Percentiles rank a stretch among this genome's conserved stretches.
phyloP scores from a whole-genome alignment of 2,888 invertebrate genomes.

The Idaea aversata region DNA sequence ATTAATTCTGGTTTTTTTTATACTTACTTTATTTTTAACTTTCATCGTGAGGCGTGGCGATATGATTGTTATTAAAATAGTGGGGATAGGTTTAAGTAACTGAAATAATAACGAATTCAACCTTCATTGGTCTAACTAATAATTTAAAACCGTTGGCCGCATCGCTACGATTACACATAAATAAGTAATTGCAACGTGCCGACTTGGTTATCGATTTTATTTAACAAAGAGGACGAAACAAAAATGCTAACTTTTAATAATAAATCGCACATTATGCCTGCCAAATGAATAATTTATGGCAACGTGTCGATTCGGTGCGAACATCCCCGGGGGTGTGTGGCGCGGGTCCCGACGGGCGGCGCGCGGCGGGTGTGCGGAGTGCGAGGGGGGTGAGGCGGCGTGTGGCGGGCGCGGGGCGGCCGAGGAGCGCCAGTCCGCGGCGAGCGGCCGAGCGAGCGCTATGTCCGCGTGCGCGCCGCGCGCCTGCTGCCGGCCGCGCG shows the following conservation, averaged over 20 bases:
- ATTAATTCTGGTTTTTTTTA: not conserved
- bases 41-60: too few relatives aligned
- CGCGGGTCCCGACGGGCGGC: conserved; percentile 31
- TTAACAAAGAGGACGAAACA: conserved; percentile 56
- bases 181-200: conserved; percentile 37
- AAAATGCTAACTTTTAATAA: conserved; percentile 79
- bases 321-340: conserved; percentile 60
- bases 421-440: conserved; percentile 69
- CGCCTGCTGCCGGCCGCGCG: conserved; percentile 78
- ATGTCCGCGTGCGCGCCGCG: conserved; percentile 78
- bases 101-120: not conserved
- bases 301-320: conserved; percentile 73
- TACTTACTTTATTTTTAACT: too few relatives aligned
- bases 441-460: conserved; percentile 78
- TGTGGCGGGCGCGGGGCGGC: conserved; percentile 40
- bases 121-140: conserved; percentile 3
- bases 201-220: conserved; percentile 55
- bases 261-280: conserved; percentile 78
- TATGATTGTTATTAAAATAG: not conserved
- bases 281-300: conserved; percentile 78
- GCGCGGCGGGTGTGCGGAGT: conserved; percentile 46
- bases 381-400: conserved; percentile 35
- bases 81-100: not conserved
- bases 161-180: conserved; percentile 23
- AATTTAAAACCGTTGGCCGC: not conserved